Conservation (phyloP, 2,888 invertebrate species). For the Hypsopygia costalis region DNA sequence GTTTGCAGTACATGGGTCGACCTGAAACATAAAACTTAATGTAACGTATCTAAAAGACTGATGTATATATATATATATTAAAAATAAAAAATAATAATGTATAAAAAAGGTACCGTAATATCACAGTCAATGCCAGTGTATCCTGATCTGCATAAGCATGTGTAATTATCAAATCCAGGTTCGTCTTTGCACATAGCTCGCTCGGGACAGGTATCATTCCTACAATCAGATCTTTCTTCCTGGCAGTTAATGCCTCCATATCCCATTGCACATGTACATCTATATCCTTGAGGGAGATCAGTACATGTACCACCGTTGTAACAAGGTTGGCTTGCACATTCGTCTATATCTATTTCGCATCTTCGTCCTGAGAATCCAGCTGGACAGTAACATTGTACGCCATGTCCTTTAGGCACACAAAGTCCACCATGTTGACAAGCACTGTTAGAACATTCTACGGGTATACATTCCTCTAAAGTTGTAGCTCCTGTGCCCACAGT, state of each 20-base stretch:
- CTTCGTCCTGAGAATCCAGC: conserved; percentile 96
- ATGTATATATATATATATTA: too few species aligned
- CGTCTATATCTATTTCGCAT: conserved; percentile 97
- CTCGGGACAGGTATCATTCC: conserved; percentile 94
- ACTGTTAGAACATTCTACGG: conserved; percentile 92
- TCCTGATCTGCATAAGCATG: conserved; percentile 96
- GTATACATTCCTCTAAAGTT: conserved; percentile 91
- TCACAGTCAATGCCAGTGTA: conserved; percentile 97
- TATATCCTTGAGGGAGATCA: conserved; percentile 95
- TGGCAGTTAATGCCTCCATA: conserved; percentile 97
- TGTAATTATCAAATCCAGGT: conserved; percentile 92
- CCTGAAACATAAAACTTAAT: conserved; percentile 63
- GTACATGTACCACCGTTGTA: conserved; percentile 95
- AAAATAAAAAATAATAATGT: conserved; percentile 8
- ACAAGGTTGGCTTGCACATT: conserved; percentile 96
- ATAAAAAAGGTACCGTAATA: conserved; percentile 83
- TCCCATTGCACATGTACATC: conserved; percentile 92
- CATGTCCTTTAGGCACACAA: conserved; percentile 93
- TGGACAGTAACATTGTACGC: conserved; percentile 95
- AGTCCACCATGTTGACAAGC: conserved; percentile 95
- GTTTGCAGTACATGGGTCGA: conserved; percentile 93
- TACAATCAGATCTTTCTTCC: conserved; percentile 94
- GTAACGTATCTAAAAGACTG: too few species aligned
- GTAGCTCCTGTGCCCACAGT: conserved; percentile 90
- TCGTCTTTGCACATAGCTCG: conserved; percentile 98